These are phyloP conservation scores for Zingel zingel DNA, from an alignment of 2,113 vertebrate genomes.

Conservation along the genomic window DNA sequence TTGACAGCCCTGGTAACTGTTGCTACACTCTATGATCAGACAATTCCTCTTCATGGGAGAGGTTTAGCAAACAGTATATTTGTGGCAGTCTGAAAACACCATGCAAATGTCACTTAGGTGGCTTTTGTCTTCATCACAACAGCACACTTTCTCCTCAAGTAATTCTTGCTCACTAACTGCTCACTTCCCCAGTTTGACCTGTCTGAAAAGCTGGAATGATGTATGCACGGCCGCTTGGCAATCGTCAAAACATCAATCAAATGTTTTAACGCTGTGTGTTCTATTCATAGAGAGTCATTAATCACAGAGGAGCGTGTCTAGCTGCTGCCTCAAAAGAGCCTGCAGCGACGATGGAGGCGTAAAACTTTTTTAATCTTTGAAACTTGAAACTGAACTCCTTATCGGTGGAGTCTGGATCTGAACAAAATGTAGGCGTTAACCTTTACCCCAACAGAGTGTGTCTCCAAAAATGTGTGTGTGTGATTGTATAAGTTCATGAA, in stretches of 20 bases:
- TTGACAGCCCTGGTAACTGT: neutral
- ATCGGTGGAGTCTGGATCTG: conserved; percentile 26
- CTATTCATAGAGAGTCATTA: conserved; percentile 78
- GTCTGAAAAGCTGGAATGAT: conserved; percentile 61
- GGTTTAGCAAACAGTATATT: neutral
- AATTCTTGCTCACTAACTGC: conserved; percentile 36
- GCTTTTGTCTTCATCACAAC: conserved; percentile 33
- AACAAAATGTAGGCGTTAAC: conserved; percentile 50
- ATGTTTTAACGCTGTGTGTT: conserved; percentile 63
- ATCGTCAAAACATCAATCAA: conserved; percentile 76
- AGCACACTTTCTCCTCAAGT: conserved; percentile 20
- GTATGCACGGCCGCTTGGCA: conserved; percentile 59
- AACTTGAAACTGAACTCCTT: conserved; percentile 43
- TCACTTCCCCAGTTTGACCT: conserved; percentile 42
- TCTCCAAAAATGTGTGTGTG: conserved; percentile 5
- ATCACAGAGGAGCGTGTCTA: conserved; percentile 66
- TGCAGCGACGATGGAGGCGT: conserved; percentile 36
- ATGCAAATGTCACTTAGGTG: conserved; percentile 4
- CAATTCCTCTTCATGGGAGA: neutral
- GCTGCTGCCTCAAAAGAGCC: conserved; percentile 56
- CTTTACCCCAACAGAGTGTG: conserved; percentile 26
- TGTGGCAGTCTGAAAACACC: conserved; percentile 4
- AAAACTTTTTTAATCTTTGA: conserved; percentile 46
- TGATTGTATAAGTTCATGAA: conserved; percentile 7
- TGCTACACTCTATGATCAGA: neutral